These are phyloP conservation scores for Arothron firmamentum DNA, from an alignment of 2,113 vertebrate genomes.

Conservation along the genomic window DNA sequence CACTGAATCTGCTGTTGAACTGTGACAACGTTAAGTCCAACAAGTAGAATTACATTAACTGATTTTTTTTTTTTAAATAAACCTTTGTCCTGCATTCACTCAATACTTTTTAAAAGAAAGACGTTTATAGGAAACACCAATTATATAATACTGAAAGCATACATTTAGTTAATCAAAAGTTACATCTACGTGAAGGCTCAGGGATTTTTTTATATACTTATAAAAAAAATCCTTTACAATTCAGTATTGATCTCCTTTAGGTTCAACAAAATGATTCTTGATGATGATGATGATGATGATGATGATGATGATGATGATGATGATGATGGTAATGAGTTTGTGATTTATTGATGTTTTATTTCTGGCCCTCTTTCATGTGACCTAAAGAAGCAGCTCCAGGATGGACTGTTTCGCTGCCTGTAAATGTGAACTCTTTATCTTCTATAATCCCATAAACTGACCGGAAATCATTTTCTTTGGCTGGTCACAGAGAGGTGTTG, in stretches of 20 bases:
- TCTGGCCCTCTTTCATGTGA: slow-evolving; percentile 14
- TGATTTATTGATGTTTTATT: slow-evolving; percentile 40
- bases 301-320: slow-evolving; percentile 16
- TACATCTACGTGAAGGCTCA: too few species aligned
- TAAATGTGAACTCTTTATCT: slow-evolving; percentile 32
- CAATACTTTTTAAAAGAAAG: background rate
- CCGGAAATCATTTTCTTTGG: slow-evolving; percentile 42
- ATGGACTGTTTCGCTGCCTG: slow-evolving; percentile 7
- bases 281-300: slow-evolving; percentile 35
- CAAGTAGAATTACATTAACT: too few species aligned
- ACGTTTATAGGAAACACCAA: too few species aligned
- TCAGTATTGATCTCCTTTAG: slow-evolving; percentile 20
- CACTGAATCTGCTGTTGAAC: too few species aligned
- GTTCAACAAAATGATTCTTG: slow-evolving; percentile 31
- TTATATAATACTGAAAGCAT: too few species aligned
- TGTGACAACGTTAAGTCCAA: too few species aligned
- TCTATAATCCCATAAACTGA: slow-evolving; percentile 26
- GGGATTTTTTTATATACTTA: too few species aligned
- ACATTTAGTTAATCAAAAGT: too few species aligned
- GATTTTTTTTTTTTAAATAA: background rate
- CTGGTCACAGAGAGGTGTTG: slow-evolving; percentile 25
- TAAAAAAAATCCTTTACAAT: too few species aligned
- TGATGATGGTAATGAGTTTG: slow-evolving; percentile 30
- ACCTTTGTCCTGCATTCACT: background rate
- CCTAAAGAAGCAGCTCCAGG: slow-evolving; percentile 10